phyloP scores from a whole-genome alignment of 2,113 vertebrate species.

The Sorex fumeus region DNA sequence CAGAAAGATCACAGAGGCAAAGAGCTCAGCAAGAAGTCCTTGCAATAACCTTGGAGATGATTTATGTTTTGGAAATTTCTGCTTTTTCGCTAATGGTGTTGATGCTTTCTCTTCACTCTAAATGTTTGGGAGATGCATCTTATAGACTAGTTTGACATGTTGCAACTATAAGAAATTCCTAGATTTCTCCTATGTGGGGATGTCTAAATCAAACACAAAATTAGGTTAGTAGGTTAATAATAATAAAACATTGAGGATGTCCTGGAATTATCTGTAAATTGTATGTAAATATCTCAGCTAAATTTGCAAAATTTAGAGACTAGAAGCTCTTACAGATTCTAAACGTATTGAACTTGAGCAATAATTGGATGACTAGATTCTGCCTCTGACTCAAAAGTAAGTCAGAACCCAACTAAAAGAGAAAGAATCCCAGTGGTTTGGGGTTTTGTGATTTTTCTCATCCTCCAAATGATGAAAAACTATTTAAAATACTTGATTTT shows the following conservation, averaged over 20 bases:
- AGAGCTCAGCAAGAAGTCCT: neutral
- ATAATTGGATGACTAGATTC: neutral
- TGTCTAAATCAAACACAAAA: neutral
- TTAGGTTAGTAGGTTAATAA: neutral
- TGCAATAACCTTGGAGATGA: neutral
- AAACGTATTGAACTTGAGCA: neutral
- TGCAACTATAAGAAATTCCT: neutral
- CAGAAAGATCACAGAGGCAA: neutral
- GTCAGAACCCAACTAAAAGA: neutral
- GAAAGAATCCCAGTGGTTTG: neutral
- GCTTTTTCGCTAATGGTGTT: neutral
- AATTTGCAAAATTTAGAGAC: neutral
- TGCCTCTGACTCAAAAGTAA: neutral
- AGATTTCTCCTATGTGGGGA: accelerated
- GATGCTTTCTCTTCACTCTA: neutral
- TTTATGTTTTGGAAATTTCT: neutral
- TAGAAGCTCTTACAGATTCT: neutral
- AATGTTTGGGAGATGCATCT: neutral
- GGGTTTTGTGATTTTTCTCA: neutral
- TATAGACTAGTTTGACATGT: neutral
- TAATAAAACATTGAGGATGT: neutral
- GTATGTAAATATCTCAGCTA: neutral
- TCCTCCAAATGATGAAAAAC: neutral
- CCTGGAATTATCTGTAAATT: too few relatives aligned
- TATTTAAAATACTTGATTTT: slow-evolving; percentile 5